Conservation (phyloP, 2,888 invertebrate species). For the Zaprionus obscuricornis region DNA sequence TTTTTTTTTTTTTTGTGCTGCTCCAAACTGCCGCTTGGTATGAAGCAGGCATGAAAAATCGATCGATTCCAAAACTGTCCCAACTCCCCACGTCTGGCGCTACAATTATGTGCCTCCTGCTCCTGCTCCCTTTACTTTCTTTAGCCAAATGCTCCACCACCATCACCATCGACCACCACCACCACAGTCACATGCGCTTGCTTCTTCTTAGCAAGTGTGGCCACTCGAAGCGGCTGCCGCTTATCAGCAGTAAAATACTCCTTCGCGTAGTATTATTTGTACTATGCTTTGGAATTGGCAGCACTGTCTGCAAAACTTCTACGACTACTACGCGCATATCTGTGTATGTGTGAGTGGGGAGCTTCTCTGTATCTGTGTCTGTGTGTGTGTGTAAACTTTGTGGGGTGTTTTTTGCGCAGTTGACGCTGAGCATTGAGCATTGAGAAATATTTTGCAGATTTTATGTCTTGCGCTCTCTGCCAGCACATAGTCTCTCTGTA, state of each 20-base stretch:
- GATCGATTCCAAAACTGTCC: slow-evolving; percentile 62
- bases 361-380: neutral
- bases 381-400: slow-evolving; percentile 9
- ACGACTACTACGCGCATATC: slow-evolving; percentile 34
- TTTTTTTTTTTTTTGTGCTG: slow-evolving; percentile 41
- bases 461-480: slow-evolving; percentile 18
- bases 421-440: slow-evolving; percentile 5
- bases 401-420: slow-evolving; percentile 57
- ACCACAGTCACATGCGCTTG: slow-evolving; percentile 13
- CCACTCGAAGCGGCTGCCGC: slow-evolving; percentile 45
- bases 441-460: slow-evolving; percentile 47
- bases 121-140: slow-evolving; percentile 5
- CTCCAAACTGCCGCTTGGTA: slow-evolving; percentile 2
- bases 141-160: too few relatives aligned
- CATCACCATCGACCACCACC: neutral
- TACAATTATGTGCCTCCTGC: slow-evolving; percentile 46
- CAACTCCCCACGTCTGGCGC: slow-evolving; percentile 30
- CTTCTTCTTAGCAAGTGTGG: too few relatives aligned
- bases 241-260: slow-evolving; percentile 70
- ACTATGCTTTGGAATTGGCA: slow-evolving; percentile 68
- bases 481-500: slow-evolving; percentile 6
- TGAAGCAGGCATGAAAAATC: slow-evolving; percentile 70
- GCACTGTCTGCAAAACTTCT: slow-evolving; percentile 60
- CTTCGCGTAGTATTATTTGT: slow-evolving; percentile 67
- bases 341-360: neutral